phyloP scores from a whole-genome alignment of 2,113 vertebrate species.

The Urocolius indicus region DNA sequence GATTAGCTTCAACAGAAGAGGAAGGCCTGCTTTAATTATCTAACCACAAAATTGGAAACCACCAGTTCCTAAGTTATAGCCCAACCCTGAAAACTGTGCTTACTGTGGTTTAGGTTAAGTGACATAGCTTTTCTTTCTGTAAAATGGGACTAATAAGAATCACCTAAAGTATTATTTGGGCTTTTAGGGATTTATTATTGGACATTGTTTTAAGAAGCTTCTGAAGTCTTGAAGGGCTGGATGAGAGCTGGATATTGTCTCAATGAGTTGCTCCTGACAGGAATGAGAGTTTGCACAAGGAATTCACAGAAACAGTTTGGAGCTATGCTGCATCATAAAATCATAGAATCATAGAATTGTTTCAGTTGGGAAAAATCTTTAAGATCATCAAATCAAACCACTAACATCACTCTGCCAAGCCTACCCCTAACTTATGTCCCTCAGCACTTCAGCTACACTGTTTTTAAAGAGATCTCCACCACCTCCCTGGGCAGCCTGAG shows the following conservation, averaged over 20 bases:
- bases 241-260: neutral
- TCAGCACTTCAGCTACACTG: no score
- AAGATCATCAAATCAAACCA: no score
- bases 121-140: neutral
- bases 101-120: neutral
- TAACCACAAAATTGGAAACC: conserved; percentile 22
- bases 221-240: neutral
- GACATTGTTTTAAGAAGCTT: neutral
- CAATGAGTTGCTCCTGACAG: neutral
- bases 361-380: no score
- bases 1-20: conserved; percentile 8
- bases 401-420: no score
- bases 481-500: no score
- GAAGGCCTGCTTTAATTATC: conserved; percentile 44
- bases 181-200: neutral
- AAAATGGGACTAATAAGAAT: neutral
- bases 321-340: neutral
- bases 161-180: neutral
- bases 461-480: no score
- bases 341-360: no score
- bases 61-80: neutral
- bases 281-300: neutral
- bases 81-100: neutral
- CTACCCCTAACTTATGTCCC: no score
- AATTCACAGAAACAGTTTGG: neutral